Evolutionary conservation across 92 coral and sea anemone species (phyloP), one percentile per base, ranked within the genome.

Genomic region (Siderastrea radians): DNA sequence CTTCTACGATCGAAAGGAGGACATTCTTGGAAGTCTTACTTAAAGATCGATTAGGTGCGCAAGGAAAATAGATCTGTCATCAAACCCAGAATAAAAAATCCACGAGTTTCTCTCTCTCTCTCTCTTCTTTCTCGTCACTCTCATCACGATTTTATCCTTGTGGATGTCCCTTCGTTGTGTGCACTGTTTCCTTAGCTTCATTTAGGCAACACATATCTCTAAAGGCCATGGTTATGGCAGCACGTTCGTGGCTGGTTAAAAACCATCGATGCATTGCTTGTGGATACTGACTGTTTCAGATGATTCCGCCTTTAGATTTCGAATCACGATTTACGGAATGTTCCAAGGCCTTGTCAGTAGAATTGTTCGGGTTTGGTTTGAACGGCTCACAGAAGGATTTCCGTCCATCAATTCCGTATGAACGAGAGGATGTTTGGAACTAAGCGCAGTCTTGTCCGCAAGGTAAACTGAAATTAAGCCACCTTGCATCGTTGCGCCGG

Each of bases 321-420:
- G 38, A 26, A 26, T 26, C 0, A 0, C 38, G 38, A 26, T 26
- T 26, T 26, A 26, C 38, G 38, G 38, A 26, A 26, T 26, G 38
- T 69, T 89, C 89, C 67, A 76, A 66, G 10, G 89, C 89, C 92
- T 77, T 89, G 46, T 89, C 89, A n/a, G 92, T 89, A 76, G 79
- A 83, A 26, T 83, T 89, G 65, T 89, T 78, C 13, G 89, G 14
- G 15, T 50, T 26, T 26, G 38, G 38, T 26, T 26, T 26, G 38
- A 26, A 26, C 38, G 38, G 38, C 38, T 26, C 38, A 84, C 52
- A 79, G 89, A 53, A 84, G 46, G 44, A 78, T 61, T 7, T 60
- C 64, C 14, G 14, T 12, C 64, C n/a, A 59, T 2, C 1, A 59
- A 7, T 59, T 59, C 64, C n/a, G 3, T 59, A 59, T 26, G 38